Evolutionary conservation across 1,140 invertebrate species (phyloP), one percentile per base, ranked within the genome.

Genomic region (Vanessa tameamea): DNA sequence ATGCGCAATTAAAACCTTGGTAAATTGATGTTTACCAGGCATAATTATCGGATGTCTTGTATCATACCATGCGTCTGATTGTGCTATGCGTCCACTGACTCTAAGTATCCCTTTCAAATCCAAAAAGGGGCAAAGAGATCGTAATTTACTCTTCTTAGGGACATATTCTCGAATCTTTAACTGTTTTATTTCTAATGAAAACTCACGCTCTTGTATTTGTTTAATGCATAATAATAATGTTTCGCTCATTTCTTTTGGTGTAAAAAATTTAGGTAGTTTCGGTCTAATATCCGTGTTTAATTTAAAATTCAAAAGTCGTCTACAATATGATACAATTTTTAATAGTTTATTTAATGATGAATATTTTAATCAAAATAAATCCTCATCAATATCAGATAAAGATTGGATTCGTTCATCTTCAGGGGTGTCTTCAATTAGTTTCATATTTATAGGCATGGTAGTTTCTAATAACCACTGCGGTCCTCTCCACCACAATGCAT

Each of bases 281-380:
- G 61, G 47, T 26, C 31, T n/a, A n/a, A 61, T 72, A 16, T 59
- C 78, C 47, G 31, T 79, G n/a, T 11, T 66, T 53, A 75, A 47
- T 59, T 51, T 78, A 8, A 66, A n/a, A 48, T 72, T 73, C 43
- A 79, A 75, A 65, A 80, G 11, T 53, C 76, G 72, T 73, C 78
- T 70, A n/a, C 80, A 82, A 15, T 69, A 75, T 16, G 80, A 75
- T 12, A 82, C 26, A 15, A 20, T 20, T 20, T 20, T 20, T 20
- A 20, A 20, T 20, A 20, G 20, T 20, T 20, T 20, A 20, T 20
- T 55, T 72, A 82, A 73, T 8, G 59, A 67, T 51, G 78, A 82
- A 77, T 77, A 80, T 57, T 69, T 76, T 78, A 12, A 73, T 72
- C 55, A 80, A 75, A 61, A 77, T 47, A 66, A 57, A 64, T 37